Percentiles rank a stretch among this genome's conserved stretches.
These are phyloP conservation scores for Thalpophila matura DNA, from an alignment of 2,888 invertebrate species.

Conservation along the genomic window DNA sequence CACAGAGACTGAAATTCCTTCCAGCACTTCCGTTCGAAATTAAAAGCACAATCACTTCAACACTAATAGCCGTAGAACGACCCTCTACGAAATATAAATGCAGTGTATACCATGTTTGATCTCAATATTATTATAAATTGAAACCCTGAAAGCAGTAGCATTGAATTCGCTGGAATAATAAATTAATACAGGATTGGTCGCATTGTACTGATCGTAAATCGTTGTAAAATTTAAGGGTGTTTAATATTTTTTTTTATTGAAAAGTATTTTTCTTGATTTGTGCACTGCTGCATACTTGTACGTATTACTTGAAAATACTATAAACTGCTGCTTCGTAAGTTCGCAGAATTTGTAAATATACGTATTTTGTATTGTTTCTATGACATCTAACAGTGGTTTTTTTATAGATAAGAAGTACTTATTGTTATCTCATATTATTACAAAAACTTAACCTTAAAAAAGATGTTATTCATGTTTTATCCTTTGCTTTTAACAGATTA, in stretches of 20 bases:
- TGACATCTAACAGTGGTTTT: too few relatives aligned
- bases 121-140: constrained; percentile 30
- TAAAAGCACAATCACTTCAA: constrained; percentile 38
- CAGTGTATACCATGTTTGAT: constrained; percentile 15
- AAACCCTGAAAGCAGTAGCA: constrained; percentile 9
- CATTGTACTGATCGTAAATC: constrained; percentile 2
- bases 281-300: too few relatives aligned
- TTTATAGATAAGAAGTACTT: too few relatives aligned
- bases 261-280: not conserved
- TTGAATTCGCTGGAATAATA: constrained; percentile 21
- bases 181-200: constrained; percentile 14
- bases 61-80: constrained; percentile 23
- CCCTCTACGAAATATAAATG: constrained; percentile 21
- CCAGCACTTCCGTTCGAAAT: constrained; percentile 39
- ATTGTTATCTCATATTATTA: too few relatives aligned
- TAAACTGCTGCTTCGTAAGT: too few relatives aligned
- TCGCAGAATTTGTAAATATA: too few relatives aligned
- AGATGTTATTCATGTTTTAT: too few relatives aligned
- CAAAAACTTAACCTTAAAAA: too few relatives aligned
- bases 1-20: constrained; percentile 29
- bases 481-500: too few relatives aligned
- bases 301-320: too few relatives aligned
- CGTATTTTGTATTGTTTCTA: too few relatives aligned
- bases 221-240: not conserved
- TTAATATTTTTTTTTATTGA: constrained; percentile 1